Evolutionary conservation across 2,888 invertebrate species (phyloP), one percentile per base, ranked within the genome.

Genomic region (Gortyna flavago): DNA sequence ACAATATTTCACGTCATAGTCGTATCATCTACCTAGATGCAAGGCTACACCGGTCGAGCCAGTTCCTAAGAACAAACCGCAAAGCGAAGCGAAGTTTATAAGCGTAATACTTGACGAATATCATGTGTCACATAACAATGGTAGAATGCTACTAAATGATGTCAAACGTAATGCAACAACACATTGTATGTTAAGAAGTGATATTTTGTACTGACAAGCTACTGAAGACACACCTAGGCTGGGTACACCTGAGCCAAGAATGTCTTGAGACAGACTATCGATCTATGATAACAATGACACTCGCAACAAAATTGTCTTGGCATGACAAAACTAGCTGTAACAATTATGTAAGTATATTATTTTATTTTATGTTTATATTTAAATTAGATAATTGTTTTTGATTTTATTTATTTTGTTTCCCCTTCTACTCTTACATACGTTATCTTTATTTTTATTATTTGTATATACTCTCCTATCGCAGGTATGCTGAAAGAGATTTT

Each of bases 151-250:
- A 77, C 83, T 72, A 82, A 84, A 88, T 88, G 80, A 85, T 82
- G 90, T 87, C 85, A 85, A 77, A 84, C 81, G 67, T 80, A 82
- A 68, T 84, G 79, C 77, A 76, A 86, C 79, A 83, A n/a, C 25
- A 77, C 85, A 90, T 91, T 91, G 91, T 91, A 90, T 90, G 89
- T 72, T 84, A 91, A 91, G 85, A 35, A 79, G 72, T 66, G 78
- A 84, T 83, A 83, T 81, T 85, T 80, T 72, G 80, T 84, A 80
- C 75, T 66, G 84, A 83, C 84, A 84, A 70, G 78, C 75, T 72
- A 82, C 76, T 72, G 25, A 61, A 32, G 38, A 67, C 32, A 54
- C 76, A 59, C 35, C 44, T 38, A 75, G 25, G 35, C 29, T 6
- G 8, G 18, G 38, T 25, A 13, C 25, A 76, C 35, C 7, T n/a